Percentiles rank a stretch among this genome's conserved stretches.
These are phyloP conservation scores for Peucedramus taeniatus DNA, from an alignment of 2,113 vertebrate species.

Conservation along the genomic window DNA sequence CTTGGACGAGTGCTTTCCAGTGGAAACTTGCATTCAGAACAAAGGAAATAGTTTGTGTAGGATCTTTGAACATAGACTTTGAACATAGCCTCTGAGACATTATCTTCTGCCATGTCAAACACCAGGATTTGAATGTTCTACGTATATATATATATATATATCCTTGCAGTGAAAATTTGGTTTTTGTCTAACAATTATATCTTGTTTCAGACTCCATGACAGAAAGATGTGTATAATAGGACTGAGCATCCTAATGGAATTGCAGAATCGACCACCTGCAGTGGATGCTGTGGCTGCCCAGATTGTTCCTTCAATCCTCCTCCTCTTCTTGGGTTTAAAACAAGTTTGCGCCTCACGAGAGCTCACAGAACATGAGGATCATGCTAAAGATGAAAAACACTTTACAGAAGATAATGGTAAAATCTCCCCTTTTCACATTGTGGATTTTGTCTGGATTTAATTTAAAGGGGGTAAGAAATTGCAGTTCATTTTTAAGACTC, in stretches of 20 bases:
- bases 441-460: slow-evolving; percentile 63
- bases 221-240: slow-evolving; percentile 98
- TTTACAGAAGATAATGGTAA: slow-evolving; percentile 91
- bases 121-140: background rate
- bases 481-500: slow-evolving; percentile 37
- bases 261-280: slow-evolving; percentile 84
- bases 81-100: background rate
- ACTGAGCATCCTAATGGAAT: slow-evolving; percentile 90
- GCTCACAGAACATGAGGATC: slow-evolving; percentile 78
- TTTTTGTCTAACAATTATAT: background rate
- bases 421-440: slow-evolving; percentile 49
- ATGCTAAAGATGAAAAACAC: slow-evolving; percentile 70
- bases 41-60: background rate
- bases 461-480: slow-evolving; percentile 52
- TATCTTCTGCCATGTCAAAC: background rate
- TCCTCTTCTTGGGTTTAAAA: slow-evolving; percentile 94
- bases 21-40: background rate
- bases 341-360: slow-evolving; percentile 88
- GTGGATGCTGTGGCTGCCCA: slow-evolving; percentile 84
- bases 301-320: slow-evolving; percentile 91
- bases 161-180: background rate
- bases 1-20: background rate
- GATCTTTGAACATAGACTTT: background rate
- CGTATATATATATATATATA: too few species aligned
- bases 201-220: slow-evolving; percentile 85